A percentile compares a stretch with the other conserved stretches of the same genome.
These are phyloP conservation scores for Bradysia coprophila DNA, from an alignment of 1,140 invertebrate species.

Conservation along the genomic window DNA sequence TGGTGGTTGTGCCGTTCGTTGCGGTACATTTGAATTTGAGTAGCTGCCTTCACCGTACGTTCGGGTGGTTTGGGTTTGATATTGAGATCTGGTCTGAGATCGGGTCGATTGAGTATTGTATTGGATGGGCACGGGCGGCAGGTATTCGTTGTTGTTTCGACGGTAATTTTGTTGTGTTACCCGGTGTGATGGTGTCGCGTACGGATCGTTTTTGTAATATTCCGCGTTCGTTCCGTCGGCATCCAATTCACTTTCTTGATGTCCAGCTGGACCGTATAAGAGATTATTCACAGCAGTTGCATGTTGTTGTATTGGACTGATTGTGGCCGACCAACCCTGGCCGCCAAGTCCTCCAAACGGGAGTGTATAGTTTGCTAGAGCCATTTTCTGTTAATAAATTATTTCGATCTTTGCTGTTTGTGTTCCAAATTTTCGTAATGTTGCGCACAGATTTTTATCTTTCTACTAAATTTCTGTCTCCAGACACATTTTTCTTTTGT, in stretches of 20 bases:
- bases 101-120: neutral
- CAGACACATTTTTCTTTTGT: neutral
- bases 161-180: constrained; percentile 4
- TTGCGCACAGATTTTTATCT: neutral
- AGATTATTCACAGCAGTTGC: constrained; percentile 22
- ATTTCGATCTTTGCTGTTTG: neutral
- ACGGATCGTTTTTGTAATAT: constrained; percentile 15
- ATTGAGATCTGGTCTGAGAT: neutral
- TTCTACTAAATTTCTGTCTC: neutral
- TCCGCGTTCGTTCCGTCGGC: constrained; percentile 2
- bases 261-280: constrained; percentile 19
- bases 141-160: constrained; percentile 1
- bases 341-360: constrained; percentile 17
- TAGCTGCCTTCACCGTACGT: constrained; percentile 3
- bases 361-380: constrained; percentile 20
- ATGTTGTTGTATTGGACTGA: constrained; percentile 20
- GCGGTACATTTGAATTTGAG: neutral
- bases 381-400: constrained; percentile 12
- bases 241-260: constrained; percentile 12
- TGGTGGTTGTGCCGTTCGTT: neutral
- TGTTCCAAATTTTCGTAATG: neutral
- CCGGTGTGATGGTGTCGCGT: constrained; percentile 9
- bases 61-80: neutral
- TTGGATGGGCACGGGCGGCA: neutral
- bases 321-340: constrained; percentile 15